Evolutionary conservation across 2,113 vertebrate genomes (phyloP).

Genomic region (Semnornis frantzii): DNA sequence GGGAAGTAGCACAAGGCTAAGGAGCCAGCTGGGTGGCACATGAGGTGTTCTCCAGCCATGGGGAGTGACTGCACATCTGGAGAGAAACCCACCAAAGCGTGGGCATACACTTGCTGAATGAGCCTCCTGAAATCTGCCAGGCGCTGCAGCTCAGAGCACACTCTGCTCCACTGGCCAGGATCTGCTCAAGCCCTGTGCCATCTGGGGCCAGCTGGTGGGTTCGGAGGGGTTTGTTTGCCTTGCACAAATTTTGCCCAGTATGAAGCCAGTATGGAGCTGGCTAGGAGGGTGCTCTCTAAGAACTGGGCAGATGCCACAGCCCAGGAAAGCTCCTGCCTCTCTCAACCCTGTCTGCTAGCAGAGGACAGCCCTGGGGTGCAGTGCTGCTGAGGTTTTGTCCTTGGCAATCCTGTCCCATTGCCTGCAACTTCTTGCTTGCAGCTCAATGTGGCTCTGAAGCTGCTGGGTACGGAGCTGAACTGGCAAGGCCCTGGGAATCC

Average conservation of each 20-base stretch:
- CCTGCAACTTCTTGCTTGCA: neutral
- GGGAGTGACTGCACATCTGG: neutral
- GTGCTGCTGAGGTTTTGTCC: neutral
- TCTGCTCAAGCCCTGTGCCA: neutral
- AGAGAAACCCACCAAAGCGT: neutral
- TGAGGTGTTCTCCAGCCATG: neutral
- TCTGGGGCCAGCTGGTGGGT: accelerated
- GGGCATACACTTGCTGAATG: accelerated
- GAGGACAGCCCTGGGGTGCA: too few species aligned
- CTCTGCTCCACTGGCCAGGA: too few species aligned
- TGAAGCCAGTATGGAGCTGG: neutral
- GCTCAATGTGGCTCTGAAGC: neutral
- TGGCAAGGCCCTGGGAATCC: neutral
- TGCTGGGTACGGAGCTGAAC: neutral
- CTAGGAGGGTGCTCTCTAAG: neutral
- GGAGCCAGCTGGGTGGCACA: neutral
- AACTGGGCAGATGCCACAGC: neutral
- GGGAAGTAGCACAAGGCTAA: neutral
- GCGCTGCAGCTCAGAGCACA: neutral
- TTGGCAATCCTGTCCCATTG: accelerated
- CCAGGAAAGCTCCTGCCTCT: neutral
- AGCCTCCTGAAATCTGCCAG: too few species aligned
- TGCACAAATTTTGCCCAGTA: neutral
- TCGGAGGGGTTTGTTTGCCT: neutral
- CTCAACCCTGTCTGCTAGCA: too few species aligned